These are phyloP conservation scores for Mantis religiosa DNA, from an alignment of 2,888 invertebrate species.

Conservation along the genomic window DNA sequence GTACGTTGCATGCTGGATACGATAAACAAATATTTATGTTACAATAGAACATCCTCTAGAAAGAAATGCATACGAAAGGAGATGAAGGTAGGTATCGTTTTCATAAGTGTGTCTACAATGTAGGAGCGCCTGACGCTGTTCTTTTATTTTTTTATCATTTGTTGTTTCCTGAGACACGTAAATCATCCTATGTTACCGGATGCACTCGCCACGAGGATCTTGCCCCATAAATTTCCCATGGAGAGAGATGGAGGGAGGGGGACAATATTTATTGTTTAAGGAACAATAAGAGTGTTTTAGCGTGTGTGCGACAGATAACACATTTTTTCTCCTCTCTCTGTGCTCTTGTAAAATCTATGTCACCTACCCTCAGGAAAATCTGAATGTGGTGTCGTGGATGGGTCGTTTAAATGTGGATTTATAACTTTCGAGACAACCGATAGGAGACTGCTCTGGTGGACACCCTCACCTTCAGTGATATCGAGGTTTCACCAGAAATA, in stretches of 20 bases:
- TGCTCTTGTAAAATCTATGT: background rate
- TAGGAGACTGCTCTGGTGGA: background rate
- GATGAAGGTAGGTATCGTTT: no score
- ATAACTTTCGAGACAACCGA: background rate
- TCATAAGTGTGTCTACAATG: background rate
- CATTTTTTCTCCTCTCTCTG: background rate
- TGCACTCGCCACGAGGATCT: background rate
- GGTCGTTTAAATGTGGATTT: background rate
- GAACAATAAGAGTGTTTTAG: background rate
- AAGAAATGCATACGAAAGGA: background rate
- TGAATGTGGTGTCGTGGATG: background rate
- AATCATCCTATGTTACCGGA: background rate
- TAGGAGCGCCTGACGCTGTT: background rate
- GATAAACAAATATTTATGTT: no score
- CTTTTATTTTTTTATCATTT: background rate
- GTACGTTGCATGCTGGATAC: no score
- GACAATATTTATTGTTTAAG: background rate
- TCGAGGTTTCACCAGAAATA: no score
- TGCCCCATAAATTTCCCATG: background rate
- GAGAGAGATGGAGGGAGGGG: background rate
- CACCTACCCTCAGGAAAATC: background rate
- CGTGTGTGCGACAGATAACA: background rate
- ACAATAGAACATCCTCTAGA: no score
- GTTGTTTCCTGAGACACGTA: background rate
- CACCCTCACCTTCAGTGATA: background rate